Evolutionary conservation across 2,113 vertebrate genomes (phyloP).

Genomic region (Colistium nudipinnis): DNA sequence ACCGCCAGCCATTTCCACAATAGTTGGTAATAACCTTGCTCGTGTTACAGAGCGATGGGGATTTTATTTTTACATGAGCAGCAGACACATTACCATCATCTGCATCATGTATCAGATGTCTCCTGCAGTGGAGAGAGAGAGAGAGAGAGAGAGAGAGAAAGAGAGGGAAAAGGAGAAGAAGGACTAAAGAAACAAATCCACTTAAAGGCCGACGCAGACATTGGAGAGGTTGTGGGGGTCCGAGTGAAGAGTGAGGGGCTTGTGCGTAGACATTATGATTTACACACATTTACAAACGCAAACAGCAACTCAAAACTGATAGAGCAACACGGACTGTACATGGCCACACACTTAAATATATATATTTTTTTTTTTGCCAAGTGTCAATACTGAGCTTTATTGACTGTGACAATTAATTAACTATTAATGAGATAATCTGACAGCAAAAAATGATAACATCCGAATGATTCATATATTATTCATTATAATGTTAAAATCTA

Average conservation of each 20-base stretch:
- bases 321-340: neutral
- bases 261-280: neutral
- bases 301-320: neutral
- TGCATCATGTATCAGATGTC: constrained; percentile 67
- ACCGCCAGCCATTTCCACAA: constrained; percentile 48
- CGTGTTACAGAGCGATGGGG: constrained; percentile 48
- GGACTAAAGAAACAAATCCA: constrained; percentile 40
- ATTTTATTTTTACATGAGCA: constrained; percentile 76
- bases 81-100: constrained; percentile 52
- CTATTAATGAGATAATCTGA: no score
- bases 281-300: no score
- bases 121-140: constrained; percentile 17
- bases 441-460: no score
- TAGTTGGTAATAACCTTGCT: constrained; percentile 59
- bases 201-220: constrained; percentile 48
- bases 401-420: no score
- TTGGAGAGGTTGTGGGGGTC: constrained; percentile 35
- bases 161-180: constrained; percentile 45
- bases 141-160: constrained; percentile 52
- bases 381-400: no score
- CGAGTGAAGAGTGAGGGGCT: constrained; percentile 30
- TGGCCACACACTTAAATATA: neutral
- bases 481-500: no score
- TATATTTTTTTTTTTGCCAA: no score
- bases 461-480: no score